Evolutionary conservation across 2,888 invertebrate species (phyloP).

Genomic region (Torymus tubicola): DNA sequence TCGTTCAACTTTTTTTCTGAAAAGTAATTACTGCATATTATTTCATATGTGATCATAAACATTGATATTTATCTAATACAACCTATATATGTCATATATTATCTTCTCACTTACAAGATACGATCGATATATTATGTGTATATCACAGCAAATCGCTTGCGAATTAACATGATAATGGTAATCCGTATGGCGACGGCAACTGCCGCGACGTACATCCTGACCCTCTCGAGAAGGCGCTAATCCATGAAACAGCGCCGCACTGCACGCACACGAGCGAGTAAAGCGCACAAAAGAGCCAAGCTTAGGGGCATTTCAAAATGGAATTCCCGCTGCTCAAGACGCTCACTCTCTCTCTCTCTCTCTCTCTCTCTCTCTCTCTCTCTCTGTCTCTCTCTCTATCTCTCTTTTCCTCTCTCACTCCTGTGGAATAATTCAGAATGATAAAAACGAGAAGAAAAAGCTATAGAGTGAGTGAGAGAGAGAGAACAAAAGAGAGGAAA

Average conservation of each 20-base stretch:
- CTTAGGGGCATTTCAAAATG: conserved; percentile 60
- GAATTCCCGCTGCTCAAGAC: conserved; percentile 57
- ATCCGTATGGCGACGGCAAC: background rate
- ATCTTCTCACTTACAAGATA: no score
- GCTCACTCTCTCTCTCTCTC: background rate
- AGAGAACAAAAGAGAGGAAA: conserved; percentile 13
- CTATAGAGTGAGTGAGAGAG: conserved; percentile 11
- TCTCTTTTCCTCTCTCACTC: background rate
- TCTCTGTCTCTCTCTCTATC: no score
- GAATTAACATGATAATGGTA: conserved; percentile 45
- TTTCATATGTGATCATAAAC: no score
- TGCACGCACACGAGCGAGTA: conserved; percentile 43
- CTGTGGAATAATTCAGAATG: conserved; percentile 37
- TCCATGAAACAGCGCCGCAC: background rate
- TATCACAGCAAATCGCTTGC: background rate
- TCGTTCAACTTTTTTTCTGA: no score
- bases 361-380: no score
- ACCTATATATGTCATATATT: no score
- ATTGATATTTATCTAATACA: no score
- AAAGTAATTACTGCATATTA: no score
- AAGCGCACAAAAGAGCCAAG: conserved; percentile 55
- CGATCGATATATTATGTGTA: background rate
- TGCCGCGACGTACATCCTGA: background rate
- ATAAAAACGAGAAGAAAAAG: conserved; percentile 14
- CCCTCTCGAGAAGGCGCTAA: no score